phyloP scores from a whole-genome alignment of 2,888 invertebrate genomes.

The Steromphala cineraria region DNA sequence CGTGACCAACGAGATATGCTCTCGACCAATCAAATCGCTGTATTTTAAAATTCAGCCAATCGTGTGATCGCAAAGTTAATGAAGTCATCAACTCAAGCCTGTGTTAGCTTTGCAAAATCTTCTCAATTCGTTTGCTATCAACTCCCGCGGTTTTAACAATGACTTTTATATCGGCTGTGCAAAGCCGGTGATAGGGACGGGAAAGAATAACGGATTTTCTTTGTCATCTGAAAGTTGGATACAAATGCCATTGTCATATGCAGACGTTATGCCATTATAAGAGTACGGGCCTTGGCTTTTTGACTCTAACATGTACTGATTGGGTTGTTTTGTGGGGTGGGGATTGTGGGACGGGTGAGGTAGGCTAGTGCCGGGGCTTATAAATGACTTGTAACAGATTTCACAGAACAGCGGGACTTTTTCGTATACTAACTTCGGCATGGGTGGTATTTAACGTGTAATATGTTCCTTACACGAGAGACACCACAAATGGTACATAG shows the following conservation, averaged over 20 bases:
- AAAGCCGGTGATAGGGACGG: not conserved
- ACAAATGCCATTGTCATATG: too few species aligned
- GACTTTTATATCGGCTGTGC: not conserved
- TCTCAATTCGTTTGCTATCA: not conserved
- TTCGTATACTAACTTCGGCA: too few species aligned
- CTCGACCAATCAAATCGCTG: not conserved
- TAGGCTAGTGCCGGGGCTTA: too few species aligned
- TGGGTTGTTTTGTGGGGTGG: too few species aligned
- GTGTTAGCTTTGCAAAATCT: constrained; percentile 6
- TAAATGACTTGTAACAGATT: not conserved
- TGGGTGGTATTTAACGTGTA: too few species aligned
- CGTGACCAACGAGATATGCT: not conserved
- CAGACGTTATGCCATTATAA: too few species aligned
- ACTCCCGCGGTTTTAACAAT: not conserved
- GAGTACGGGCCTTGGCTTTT: too few species aligned
- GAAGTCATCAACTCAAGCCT: not conserved
- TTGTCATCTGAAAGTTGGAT: not conserved
- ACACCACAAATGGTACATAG: too few species aligned
- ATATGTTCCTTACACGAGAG: too few species aligned
- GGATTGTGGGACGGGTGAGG: too few species aligned
- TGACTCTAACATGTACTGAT: too few species aligned
- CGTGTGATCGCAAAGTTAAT: not conserved
- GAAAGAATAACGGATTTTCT: not conserved
- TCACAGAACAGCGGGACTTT: not conserved
- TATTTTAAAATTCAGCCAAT: not conserved